These are phyloP conservation scores for Lophius piscatorius DNA, from an alignment of 2,113 vertebrate species.

Conservation along the genomic window DNA sequence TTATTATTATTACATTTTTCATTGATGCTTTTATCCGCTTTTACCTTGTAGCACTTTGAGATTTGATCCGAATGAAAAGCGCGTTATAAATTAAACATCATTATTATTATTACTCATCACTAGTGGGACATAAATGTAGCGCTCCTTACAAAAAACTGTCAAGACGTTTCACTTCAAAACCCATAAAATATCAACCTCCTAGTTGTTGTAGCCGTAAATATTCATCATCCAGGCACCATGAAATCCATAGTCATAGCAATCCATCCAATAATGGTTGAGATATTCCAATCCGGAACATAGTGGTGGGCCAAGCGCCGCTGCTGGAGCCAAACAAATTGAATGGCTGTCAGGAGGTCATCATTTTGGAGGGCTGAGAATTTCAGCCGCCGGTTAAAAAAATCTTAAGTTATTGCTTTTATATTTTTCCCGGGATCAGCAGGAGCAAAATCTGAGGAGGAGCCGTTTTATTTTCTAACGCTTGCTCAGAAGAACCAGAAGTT, in stretches of 20 bases:
- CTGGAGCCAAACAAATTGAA: too few relatives aligned
- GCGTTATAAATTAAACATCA: too few relatives aligned
- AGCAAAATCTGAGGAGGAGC: not conserved
- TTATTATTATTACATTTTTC: too few relatives aligned
- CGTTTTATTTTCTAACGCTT: not conserved
- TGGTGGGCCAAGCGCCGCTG: not conserved
- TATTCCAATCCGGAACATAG: not conserved
- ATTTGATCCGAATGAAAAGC: too few relatives aligned
- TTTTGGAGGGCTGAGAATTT: not conserved
- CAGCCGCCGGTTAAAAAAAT: not conserved
- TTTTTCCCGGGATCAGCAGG: not conserved
- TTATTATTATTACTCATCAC: too few relatives aligned
- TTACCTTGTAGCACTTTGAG: too few relatives aligned
- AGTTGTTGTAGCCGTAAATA: too few relatives aligned
- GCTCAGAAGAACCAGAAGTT: not conserved
- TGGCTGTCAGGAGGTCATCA: not conserved
- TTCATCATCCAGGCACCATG: too few relatives aligned
- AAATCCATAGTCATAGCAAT: not conserved
- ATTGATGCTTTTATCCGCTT: too few relatives aligned
- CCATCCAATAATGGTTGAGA: not conserved
- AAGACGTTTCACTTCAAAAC: too few relatives aligned
- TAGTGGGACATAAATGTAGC: not conserved
- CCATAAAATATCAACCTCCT: too few relatives aligned
- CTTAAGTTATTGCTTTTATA: not conserved
- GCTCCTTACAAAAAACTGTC: too few relatives aligned